Base-by-base conservation (phyloP, 2,888 invertebrate genomes). In the Leucozona laternaria region DNA sequence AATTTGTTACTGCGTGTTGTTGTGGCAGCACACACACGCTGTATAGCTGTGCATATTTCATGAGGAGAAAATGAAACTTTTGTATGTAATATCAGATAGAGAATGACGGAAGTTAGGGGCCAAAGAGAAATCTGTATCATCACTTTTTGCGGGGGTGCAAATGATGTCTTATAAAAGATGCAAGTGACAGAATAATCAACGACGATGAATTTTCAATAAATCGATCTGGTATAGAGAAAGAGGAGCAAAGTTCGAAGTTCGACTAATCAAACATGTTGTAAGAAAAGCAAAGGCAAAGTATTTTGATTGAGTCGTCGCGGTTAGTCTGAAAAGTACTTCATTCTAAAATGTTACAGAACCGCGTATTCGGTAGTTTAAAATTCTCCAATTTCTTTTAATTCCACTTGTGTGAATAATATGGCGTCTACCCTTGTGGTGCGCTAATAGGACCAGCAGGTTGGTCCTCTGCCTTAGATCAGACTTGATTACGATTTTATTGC, bases 111-210 rank as follows among this genome's bases (percentile, higher is more conserved):
- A 40, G 76, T 15, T 20, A 5, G 15, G 53, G 25, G 20, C 48
- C 15, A 25, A 66, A 53, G 78, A 48, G 28, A 79, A 72, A 82
- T 77, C 73, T 66, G 22, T 64, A 79, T 85, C 77, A 77, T 77
- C 80, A 71, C 45, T 22, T 40, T 55, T 60, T 34, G 11, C 22
- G 20, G 20, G 60, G 43, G 75, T 43, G 45, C 34, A 80, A 79
- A 76, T 84, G 84, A 84, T 84, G 76, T 75, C 75, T 84, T 79
- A 79, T 84, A 71, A 84, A 84, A 84, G 71, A 84, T 84, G 71
- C 84, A 84, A 58, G 79, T 79, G n/a, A 57, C 17, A 50, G 70
- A 79, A 31, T 17, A 37, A 34, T 60, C 15, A 15, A 22, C 4
- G 58, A 58, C 20, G 22, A 3, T 60, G 60, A 20, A 37, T 20